These are phyloP conservation scores for Threskiornis aethiopicus DNA, from an alignment of 2,797 vertebrate genomes.

Conservation along the genomic window DNA sequence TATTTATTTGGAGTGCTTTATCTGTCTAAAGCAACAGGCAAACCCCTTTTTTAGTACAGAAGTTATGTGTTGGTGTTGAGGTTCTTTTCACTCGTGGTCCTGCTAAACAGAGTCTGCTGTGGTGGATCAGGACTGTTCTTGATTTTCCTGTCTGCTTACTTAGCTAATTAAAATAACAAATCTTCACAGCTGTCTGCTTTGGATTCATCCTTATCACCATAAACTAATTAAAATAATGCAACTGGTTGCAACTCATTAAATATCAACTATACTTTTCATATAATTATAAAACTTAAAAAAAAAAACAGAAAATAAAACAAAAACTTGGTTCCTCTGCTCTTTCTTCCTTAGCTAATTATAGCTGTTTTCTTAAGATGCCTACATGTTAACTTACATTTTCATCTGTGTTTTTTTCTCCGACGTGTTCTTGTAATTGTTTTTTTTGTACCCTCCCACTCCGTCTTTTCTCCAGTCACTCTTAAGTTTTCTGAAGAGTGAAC, in stretches of 20 bases:
- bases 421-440: background rate
- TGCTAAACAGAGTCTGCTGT: constrained; percentile 17
- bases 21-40: constrained; percentile 37
- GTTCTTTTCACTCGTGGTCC: constrained; percentile 32
- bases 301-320: background rate
- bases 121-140: constrained; percentile 44
- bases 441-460: background rate
- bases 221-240: constrained; percentile 76
- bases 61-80: background rate
- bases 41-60: background rate
- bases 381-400: background rate
- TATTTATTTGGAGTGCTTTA: constrained; percentile 38
- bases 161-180: constrained; percentile 80
- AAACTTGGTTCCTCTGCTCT: background rate
- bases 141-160: constrained; percentile 66
- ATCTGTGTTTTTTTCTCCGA: background rate
- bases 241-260: constrained; percentile 61
- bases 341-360: background rate
- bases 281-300: background rate
- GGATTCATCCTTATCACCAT: constrained; percentile 67
- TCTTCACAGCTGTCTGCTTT: constrained; percentile 72
- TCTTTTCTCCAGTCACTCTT: background rate
- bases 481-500: background rate
- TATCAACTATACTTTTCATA: constrained; percentile 56
- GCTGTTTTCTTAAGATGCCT: background rate